Evolutionary conservation across 2,888 invertebrate species (phyloP).

Genomic region (Caenorhabditis afra): DNA sequence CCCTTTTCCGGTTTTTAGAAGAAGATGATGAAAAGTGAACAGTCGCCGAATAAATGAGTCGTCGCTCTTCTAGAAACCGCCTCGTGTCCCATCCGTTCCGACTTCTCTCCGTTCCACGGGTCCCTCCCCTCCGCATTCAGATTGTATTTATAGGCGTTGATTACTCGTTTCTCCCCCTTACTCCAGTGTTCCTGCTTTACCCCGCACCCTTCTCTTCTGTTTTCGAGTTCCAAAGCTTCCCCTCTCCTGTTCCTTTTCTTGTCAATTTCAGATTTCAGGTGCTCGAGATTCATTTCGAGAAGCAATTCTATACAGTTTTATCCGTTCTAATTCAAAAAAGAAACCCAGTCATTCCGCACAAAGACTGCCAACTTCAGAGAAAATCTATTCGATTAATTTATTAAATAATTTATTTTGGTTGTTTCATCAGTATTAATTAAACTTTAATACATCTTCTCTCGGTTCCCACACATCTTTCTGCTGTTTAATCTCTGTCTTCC

Average conservation of each 20-base stretch:
- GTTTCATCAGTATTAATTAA: not conserved
- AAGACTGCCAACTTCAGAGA: not conserved
- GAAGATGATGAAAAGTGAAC: not conserved
- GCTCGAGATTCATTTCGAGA: not conserved
- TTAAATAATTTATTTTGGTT: no score
- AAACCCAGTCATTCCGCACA: not conserved
- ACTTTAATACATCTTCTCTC: constrained; percentile 34
- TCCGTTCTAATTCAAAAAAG: not conserved
- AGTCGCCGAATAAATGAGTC: not conserved
- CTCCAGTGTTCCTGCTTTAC: constrained; percentile 44
- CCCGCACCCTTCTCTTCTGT: not conserved
- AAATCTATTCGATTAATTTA: no score
- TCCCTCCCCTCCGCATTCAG: not conserved
- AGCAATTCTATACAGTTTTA: constrained; percentile 7
- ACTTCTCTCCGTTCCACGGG: constrained; percentile 33
- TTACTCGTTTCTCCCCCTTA: not conserved
- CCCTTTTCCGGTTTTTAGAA: constrained; percentile 2
- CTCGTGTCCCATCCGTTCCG: constrained; percentile 16
- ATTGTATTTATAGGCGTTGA: constrained; percentile 20
- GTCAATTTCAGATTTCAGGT: constrained; percentile 6
- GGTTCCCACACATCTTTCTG: constrained; percentile 36
- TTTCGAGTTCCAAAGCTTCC: no score
- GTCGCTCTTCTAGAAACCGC: constrained; percentile 10
- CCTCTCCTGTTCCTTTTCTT: not conserved
- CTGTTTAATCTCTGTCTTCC: constrained; percentile 46